These are phyloP conservation scores for Scaptomyza parva DNA, from an alignment of 2,888 invertebrate genomes.

Conservation along the genomic window DNA sequence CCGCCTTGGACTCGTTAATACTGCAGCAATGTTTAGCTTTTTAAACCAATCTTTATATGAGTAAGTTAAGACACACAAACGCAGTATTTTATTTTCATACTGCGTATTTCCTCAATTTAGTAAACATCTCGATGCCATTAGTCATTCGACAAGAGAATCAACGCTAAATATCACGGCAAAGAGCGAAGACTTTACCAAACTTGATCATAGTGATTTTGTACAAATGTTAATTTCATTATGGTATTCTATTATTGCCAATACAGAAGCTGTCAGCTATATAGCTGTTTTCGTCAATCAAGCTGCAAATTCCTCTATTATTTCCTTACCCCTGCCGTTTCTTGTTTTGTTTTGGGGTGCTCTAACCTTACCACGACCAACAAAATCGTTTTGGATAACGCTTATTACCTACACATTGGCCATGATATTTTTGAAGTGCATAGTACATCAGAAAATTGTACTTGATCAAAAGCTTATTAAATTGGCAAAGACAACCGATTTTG, in stretches of 20 bases:
- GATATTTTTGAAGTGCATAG: conserved; percentile 97
- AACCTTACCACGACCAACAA: conserved; percentile 96
- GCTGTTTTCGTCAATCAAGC: conserved; percentile 96
- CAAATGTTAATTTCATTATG: conserved; percentile 78
- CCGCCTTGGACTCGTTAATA: conserved; percentile 63
- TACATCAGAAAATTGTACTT: conserved; percentile 96
- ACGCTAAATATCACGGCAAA: not conserved
- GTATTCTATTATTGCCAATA: conserved; percentile 86
- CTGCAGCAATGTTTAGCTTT: conserved; percentile 66
- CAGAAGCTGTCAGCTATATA: conserved; percentile 96
- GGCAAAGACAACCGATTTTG: conserved; percentile 93
- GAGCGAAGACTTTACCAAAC: conserved; percentile 84
- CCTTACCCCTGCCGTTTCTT: conserved; percentile 96
- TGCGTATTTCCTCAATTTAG: conserved; percentile 12
- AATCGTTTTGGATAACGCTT: conserved; percentile 98
- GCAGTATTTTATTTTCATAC: not conserved
- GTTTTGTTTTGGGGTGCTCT: conserved; percentile 98
- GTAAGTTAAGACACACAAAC: conserved; percentile 37
- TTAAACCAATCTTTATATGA: conserved; percentile 63
- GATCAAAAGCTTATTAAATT: conserved; percentile 92
- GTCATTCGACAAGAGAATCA: conserved; percentile 3
- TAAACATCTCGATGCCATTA: conserved; percentile 31
- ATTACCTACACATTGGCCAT: conserved; percentile 99
- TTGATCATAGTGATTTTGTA: conserved; percentile 78
- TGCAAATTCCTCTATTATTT: conserved; percentile 94